Evolutionary conservation across 1,140 invertebrate species (phyloP).

Genomic region (Panagrolaimus sp.): DNA sequence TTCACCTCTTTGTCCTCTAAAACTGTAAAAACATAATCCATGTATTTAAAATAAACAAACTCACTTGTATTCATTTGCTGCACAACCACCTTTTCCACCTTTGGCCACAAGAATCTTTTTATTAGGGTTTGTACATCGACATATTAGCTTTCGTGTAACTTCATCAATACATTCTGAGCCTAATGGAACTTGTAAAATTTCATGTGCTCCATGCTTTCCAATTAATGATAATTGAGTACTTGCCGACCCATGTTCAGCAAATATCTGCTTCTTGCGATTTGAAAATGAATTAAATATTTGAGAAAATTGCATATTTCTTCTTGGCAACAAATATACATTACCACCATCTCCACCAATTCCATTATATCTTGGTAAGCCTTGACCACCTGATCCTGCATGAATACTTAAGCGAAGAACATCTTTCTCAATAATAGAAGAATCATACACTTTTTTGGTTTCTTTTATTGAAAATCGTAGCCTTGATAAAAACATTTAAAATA

Average conservation of each 20-base stretch:
- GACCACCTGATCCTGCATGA: conserved; percentile 23
- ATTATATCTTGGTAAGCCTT: conserved; percentile 41
- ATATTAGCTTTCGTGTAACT: conserved; percentile 34
- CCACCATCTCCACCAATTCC: conserved; percentile 54
- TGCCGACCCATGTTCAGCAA: conserved; percentile 31
- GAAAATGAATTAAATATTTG: conserved; percentile 38
- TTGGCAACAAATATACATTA: conserved; percentile 39
- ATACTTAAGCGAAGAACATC: conserved; percentile 17
- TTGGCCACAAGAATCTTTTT: conserved; percentile 49
- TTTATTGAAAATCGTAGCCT: conserved; percentile 1
- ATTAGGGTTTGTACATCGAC: conserved; percentile 38
- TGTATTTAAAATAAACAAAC: background rate
- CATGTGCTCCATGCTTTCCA: conserved; percentile 37
- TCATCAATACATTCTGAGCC: conserved; percentile 54
- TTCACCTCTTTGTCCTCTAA: conserved; percentile 48
- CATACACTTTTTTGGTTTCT: conserved; percentile 7
- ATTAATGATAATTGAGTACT: conserved; percentile 33
- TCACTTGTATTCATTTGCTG: conserved; percentile 45
- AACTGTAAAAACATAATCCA: conserved; percentile 24
- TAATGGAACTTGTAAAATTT: conserved; percentile 52
- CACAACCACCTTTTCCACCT: conserved; percentile 50
- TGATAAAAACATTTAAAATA: conserved; percentile 21
- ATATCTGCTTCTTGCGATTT: conserved; percentile 10
- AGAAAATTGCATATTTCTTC: conserved; percentile 38
- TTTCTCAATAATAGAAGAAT: conserved; percentile 16